phyloP scores from a whole-genome alignment of 2,797 vertebrate species.

The Bradypus variegatus region DNA sequence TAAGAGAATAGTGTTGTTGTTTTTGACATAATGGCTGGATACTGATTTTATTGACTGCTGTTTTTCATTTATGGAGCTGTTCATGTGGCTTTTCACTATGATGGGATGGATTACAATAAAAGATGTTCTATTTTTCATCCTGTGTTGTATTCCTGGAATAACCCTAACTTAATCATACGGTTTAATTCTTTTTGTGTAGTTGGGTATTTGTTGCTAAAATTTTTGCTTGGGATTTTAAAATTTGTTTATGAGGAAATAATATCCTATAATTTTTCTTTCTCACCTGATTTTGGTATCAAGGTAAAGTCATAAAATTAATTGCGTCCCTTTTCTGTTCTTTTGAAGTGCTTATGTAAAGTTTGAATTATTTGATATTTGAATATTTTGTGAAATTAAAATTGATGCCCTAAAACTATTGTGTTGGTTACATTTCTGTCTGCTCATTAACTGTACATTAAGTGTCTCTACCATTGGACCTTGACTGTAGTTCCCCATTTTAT shows the following conservation, averaged over 20 bases:
- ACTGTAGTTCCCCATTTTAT: not conserved
- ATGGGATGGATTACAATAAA: not conserved
- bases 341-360: not conserved
- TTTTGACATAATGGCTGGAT: not conserved
- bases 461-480: not conserved
- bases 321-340: not conserved
- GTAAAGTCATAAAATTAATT: not conserved
- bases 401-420: not conserved
- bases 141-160: not conserved
- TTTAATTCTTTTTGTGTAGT: not conserved
- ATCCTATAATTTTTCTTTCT: not conserved
- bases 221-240: not conserved
- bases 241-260: not conserved
- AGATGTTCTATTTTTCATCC: not conserved
- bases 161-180: not conserved
- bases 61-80: not conserved
- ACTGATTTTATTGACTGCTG: not conserved
- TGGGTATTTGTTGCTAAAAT: not conserved
- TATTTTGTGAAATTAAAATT: not conserved
- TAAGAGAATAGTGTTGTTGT: not conserved
- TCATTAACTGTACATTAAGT: not conserved
- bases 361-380: not conserved
- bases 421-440: not conserved
- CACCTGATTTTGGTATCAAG: not conserved
- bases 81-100: not conserved